These are phyloP conservation scores for Daphoenositta chrysoptera DNA, from an alignment of 2,113 vertebrate species.

Conservation along the genomic window DNA sequence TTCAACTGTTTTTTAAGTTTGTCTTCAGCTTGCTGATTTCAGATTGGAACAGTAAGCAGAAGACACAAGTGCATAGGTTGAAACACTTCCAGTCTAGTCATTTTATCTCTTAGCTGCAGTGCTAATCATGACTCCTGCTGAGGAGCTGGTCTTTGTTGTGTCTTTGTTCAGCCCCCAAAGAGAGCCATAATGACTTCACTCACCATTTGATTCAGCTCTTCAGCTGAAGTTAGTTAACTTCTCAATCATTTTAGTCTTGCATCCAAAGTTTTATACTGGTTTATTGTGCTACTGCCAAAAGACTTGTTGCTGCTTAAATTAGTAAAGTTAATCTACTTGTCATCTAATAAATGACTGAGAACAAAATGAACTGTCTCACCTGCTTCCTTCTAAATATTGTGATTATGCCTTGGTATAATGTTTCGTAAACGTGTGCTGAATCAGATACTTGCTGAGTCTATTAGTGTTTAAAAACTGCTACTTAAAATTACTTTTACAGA, in stretches of 20 bases:
- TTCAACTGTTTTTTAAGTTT: neutral
- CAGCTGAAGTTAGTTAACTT: neutral
- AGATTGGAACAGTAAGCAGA: neutral
- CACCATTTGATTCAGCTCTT: neutral
- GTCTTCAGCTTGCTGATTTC: neutral
- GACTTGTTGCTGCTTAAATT: neutral
- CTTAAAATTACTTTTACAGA: constrained; percentile 17
- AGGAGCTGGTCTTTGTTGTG: neutral
- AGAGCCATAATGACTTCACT: neutral
- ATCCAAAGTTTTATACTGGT: neutral
- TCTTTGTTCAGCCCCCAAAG: neutral
- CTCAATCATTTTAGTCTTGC: neutral
- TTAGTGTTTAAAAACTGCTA: neutral
- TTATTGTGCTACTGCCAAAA: neutral
- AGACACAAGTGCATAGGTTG: neutral
- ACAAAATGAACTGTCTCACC: neutral
- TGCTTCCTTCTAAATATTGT: neutral
- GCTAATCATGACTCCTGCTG: neutral
- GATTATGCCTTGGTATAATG: neutral
- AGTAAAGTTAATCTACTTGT: neutral
- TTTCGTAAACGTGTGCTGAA: neutral
- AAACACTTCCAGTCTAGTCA: neutral
- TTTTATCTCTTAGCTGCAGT: neutral
- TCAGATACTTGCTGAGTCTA: neutral
- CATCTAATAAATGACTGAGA: neutral